phyloP scores from a whole-genome alignment of 2,888 invertebrate genomes.

The Phorcus lineatus region DNA sequence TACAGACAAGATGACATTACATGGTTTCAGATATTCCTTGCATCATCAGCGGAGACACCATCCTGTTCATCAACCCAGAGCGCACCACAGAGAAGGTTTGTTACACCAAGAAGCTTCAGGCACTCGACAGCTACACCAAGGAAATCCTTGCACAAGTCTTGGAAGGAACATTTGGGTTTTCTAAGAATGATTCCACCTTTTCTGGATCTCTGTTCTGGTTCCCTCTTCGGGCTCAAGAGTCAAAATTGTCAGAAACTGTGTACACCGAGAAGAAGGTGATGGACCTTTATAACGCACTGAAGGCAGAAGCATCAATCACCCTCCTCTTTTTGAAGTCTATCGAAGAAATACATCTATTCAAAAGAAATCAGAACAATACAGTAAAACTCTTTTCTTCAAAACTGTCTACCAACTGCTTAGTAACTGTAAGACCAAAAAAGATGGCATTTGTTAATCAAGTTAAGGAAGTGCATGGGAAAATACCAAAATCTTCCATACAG shows the following conservation, averaged over 20 bases:
- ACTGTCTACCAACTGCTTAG: not conserved
- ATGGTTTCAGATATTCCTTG: constrained; percentile 62
- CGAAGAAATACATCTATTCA: constrained; percentile 55
- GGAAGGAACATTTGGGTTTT: constrained; percentile 52
- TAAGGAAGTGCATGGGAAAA: not conserved
- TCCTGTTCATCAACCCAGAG: constrained; percentile 64
- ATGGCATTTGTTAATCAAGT: constrained; percentile 4
- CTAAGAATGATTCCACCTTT: constrained; percentile 43
- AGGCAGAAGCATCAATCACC: constrained; percentile 58
- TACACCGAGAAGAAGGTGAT: constrained; percentile 54
- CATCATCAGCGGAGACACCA: constrained; percentile 61
- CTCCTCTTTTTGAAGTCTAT: constrained; percentile 67
- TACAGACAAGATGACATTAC: too few species aligned
- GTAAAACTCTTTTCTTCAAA: constrained; percentile 19
- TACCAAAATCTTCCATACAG: constrained; percentile 20
- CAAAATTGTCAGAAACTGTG: constrained; percentile 57
- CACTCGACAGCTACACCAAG: constrained; percentile 32
- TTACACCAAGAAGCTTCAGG: constrained; percentile 35
- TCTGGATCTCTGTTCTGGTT: constrained; percentile 70
- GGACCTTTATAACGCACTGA: constrained; percentile 57
- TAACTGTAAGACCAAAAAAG: not conserved
- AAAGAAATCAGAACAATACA: not conserved
- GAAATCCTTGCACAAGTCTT: constrained; percentile 44
- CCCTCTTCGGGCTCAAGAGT: constrained; percentile 58
- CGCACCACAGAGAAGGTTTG: constrained; percentile 40